phyloP scores from a whole-genome alignment of 2,797 vertebrate species.

The Ispidina picta region DNA sequence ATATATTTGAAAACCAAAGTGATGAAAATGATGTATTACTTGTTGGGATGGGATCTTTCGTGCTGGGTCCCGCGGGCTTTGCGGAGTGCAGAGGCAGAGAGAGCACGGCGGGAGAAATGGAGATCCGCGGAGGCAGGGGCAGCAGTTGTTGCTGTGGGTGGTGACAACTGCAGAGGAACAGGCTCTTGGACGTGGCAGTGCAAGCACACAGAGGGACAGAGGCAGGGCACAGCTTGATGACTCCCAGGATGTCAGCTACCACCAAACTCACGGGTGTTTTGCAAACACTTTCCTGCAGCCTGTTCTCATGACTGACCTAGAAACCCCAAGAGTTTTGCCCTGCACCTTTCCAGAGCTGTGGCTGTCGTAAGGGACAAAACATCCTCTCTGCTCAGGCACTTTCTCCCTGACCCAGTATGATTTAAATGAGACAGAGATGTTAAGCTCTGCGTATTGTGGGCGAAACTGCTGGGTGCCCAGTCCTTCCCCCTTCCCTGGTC shows the following conservation, averaged over 20 bases:
- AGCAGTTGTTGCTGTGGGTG: background rate
- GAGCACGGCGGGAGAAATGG: fast-evolving
- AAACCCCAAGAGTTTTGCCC: background rate
- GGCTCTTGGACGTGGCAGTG: background rate
- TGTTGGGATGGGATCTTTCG: constrained; percentile 16
- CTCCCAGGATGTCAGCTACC: background rate
- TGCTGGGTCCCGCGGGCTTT: background rate
- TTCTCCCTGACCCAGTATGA: background rate
- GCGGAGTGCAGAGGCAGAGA: background rate
- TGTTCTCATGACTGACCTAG: background rate
- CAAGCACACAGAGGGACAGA: background rate
- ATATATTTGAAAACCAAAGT: constrained; percentile 27
- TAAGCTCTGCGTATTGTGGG: background rate
- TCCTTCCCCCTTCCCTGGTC: constrained; percentile 24
- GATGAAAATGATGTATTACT: constrained; percentile 3
- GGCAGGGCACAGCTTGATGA: background rate
- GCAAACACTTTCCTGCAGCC: background rate
- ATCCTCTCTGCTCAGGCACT: background rate
- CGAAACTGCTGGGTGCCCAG: background rate
- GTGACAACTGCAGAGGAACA: background rate
- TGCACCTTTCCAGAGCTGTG: fast-evolving
- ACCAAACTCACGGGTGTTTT: background rate
- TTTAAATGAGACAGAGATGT: background rate
- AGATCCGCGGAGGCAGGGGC: background rate
- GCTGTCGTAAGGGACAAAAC: background rate